A percentile compares a stretch with the other conserved stretches of the same genome.
Evolutionary conservation across 1,140 invertebrate genomes (phyloP).

Genomic region (Papilio machaon): DNA sequence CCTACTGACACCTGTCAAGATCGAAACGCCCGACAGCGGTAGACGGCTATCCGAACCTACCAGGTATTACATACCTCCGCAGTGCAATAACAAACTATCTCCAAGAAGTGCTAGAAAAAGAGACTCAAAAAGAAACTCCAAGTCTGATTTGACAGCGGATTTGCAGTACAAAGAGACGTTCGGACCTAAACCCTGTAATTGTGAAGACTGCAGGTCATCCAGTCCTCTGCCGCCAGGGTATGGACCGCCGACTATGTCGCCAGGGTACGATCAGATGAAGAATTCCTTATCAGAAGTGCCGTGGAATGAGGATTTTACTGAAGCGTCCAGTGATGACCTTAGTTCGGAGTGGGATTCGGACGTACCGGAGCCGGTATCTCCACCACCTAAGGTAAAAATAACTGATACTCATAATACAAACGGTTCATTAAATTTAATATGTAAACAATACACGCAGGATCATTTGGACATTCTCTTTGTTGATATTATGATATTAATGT

Average conservation of each 20-base stretch:
- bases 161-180: constrained; percentile 60
- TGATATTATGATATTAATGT: constrained; percentile 21
- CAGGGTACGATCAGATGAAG: constrained; percentile 91
- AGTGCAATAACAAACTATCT: constrained; percentile 75
- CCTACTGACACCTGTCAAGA: constrained; percentile 71
- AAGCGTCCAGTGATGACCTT: constrained; percentile 93
- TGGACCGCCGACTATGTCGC: constrained; percentile 74
- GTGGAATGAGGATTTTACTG: constrained; percentile 88
- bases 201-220: constrained; percentile 73
- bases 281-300: constrained; percentile 89
- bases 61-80: constrained; percentile 73
- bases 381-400: constrained; percentile 67
- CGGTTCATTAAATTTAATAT: neutral
- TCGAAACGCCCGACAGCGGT: constrained; percentile 71
- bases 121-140: constrained; percentile 67
- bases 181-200: constrained; percentile 76
- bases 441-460: constrained; percentile 5
- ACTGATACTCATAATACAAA: neutral
- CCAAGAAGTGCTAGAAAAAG: constrained; percentile 72
- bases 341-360: constrained; percentile 95
- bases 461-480: constrained; percentile 27
- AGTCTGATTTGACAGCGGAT: constrained; percentile 56
- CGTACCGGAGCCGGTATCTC: constrained; percentile 82
- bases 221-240: constrained; percentile 77
- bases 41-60: constrained; percentile 70